A percentile compares a stretch with the other conserved stretches of the same genome.
phyloP scores from a whole-genome alignment of 2,888 invertebrate species.

The Abrostola triplasia region DNA sequence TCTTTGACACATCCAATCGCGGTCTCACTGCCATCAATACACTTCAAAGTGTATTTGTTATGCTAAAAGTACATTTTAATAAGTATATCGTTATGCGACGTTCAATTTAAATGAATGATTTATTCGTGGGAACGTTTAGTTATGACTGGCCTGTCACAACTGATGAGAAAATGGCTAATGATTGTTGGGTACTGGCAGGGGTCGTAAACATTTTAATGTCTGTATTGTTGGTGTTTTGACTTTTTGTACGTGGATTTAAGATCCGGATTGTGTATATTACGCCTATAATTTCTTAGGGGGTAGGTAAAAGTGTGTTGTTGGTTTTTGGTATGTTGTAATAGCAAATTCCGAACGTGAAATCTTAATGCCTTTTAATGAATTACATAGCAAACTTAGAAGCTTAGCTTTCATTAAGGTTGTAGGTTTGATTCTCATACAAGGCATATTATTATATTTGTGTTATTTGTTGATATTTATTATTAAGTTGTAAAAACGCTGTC shows the following conservation, averaged over 20 bases:
- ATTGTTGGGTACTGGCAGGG: conserved; percentile 32
- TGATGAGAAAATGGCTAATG: conserved; percentile 52
- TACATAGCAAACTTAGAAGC: too few relatives aligned
- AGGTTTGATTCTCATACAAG: too few relatives aligned
- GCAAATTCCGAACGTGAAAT: too few relatives aligned
- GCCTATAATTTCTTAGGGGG: too few relatives aligned
- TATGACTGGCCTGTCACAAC: conserved; percentile 41
- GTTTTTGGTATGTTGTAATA: too few relatives aligned
- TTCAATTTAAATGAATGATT: conserved; percentile 56
- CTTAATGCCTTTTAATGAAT: too few relatives aligned
- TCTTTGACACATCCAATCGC: conserved; percentile 67
- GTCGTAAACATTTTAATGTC: conserved; percentile 25
- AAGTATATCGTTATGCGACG: conserved; percentile 64
- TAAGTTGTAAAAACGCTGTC: neutral
- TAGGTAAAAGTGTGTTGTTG: too few relatives aligned
- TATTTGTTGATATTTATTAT: too few relatives aligned
- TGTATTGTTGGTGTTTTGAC: neutral
- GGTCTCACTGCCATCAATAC: conserved; percentile 71
- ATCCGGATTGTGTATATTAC: too few relatives aligned
- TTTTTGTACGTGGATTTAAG: too few relatives aligned
- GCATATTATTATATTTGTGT: too few relatives aligned
- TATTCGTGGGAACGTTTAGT: conserved; percentile 58
- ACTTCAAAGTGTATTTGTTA: conserved; percentile 70
- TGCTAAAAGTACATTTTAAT: conserved; percentile 68
- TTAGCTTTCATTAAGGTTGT: too few relatives aligned